Evolutionary conservation across 1,140 invertebrate species (phyloP), one percentile per base, ranked within the genome.

Genomic region (Drosophila kepulauana): DNA sequence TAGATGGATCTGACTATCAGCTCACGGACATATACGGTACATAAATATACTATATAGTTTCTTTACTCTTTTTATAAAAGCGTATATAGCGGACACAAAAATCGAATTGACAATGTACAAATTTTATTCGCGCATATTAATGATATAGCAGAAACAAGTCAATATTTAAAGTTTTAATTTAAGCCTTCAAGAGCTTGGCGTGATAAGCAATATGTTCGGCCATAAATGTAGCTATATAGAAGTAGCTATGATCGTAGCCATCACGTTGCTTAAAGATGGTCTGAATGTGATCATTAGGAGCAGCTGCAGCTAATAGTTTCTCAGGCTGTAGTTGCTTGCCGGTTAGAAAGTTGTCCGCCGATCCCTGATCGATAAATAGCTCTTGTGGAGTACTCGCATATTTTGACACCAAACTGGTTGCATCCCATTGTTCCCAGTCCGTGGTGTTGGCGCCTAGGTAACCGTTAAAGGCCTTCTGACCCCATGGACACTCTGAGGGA

Each of bases 181-280:
- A 80, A 6, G 72, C 73, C n/a, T 94, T 95, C 1, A 96, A 93
- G 89, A 95, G 94, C 91, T 96, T 96, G 10, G 96, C 94, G 94
- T 99, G 98, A 93, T 98, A 97, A 78, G 95, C 95, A 75, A 99
- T 95, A 93, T 99, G 99, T 89, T 99, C 98, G 51, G 95, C 97
- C 48, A 99, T 96, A 92, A 98, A 99, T 0, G 97, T 96, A 2
- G 97, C 94, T 78, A 99, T 97, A 89, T 99, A 99, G 91, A 95
- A 99, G 86, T 99, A 99, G 57, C 97, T 97, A 92, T 99, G 99
- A 93, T 99, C 98, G 93, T 99, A 99, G 11, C 96, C 97, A 65
- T 98, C 96, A 13, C 97, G 95, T 91, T 96, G 94, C 79, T 97
- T 95, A 11, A 97, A 94, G 58, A 96, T 95, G 0, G 97, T 93